Percentiles rank a stretch among this genome's conserved stretches.
phyloP scores from a whole-genome alignment of 2,113 vertebrate species.

The Furnarius figulus region DNA sequence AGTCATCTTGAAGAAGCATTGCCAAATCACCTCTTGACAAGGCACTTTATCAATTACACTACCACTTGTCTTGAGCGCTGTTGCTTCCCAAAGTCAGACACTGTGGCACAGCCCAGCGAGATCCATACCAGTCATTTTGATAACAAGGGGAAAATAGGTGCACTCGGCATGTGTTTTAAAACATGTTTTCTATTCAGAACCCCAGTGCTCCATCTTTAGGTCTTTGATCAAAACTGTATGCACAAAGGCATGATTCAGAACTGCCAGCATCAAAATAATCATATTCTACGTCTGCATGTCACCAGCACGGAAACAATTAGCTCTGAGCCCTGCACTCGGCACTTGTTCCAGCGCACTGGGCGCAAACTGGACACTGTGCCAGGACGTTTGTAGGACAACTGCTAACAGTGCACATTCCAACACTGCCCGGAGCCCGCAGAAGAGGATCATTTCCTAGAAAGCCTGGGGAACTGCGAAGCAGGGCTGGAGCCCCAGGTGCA shows the following conservation, averaged over 20 bases:
- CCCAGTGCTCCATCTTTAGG: conserved; percentile 49
- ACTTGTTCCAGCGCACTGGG: fast-evolving
- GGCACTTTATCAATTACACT: neutral
- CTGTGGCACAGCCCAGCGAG: neutral
- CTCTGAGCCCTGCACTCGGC: fast-evolving
- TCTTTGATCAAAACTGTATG: conserved; percentile 2
- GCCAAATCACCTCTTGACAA: neutral
- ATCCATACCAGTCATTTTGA: neutral
- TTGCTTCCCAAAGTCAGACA: neutral
- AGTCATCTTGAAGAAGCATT: neutral
- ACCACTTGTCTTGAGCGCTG: neutral
- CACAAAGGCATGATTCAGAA: neutral
- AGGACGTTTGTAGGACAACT: neutral
- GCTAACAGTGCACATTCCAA: fast-evolving
- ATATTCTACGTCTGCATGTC: neutral
- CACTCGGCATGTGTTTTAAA: neutral
- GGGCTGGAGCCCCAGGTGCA: conserved; percentile 3
- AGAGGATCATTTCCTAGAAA: conserved; percentile 2
- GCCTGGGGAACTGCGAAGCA: neutral
- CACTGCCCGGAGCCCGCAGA: neutral
- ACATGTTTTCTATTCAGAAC: neutral
- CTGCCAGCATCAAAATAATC: neutral
- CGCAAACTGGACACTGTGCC: fast-evolving
- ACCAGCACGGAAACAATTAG: neutral
- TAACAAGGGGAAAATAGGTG: neutral